Evolutionary conservation across 1,140 invertebrate genomes (phyloP), one percentile per base, ranked within the genome.

Genomic region (Andricus grossulariae): DNA sequence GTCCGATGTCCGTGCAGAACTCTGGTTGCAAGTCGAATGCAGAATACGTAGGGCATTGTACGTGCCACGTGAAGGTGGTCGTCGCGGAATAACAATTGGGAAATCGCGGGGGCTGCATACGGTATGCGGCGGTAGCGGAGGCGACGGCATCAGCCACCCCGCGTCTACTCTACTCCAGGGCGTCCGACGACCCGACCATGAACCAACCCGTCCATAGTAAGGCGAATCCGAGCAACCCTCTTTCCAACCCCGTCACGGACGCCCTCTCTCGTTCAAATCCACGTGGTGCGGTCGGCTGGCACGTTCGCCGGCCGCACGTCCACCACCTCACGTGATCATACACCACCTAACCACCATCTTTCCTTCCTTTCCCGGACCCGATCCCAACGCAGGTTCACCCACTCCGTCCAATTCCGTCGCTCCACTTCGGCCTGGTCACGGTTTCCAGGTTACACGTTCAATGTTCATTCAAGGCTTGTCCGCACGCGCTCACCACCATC

Each of bases 51-150:
- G 82, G 77, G 82, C 78, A 72, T 80, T 75, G 80, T 83, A 83
- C 82, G 80, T 84, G 80, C 80, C 73, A 77, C 80, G 79, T 79
- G 71, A 71, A 78, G 75, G 77, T 80, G 73, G 72, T 79, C 79
- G 73, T 82, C 83, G 60, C 70, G 75, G 82, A 85, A 84, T 86
- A 85, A 85, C 81, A 85, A 86, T 85, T 85, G 84, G 83, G 78
- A 82, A 84, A 81, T 81, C 81, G 81, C 80, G 80, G 78, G 76
- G 78, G 80, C 55, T 83, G 80, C 75, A 75, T 80, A 77, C 78
- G 71, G 74, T 84, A 80, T 80, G 77, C 78, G 74, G 39, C 16
- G 32, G 54, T 13, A 57, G 73, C 19, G 45, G 32, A 52, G n/a
- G 18, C 25, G 21, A 50, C 71, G 49, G 50, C 71, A 52, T n/a